These are phyloP conservation scores for Osmerus mordax DNA, from an alignment of 2,113 vertebrate species.

Conservation along the genomic window DNA sequence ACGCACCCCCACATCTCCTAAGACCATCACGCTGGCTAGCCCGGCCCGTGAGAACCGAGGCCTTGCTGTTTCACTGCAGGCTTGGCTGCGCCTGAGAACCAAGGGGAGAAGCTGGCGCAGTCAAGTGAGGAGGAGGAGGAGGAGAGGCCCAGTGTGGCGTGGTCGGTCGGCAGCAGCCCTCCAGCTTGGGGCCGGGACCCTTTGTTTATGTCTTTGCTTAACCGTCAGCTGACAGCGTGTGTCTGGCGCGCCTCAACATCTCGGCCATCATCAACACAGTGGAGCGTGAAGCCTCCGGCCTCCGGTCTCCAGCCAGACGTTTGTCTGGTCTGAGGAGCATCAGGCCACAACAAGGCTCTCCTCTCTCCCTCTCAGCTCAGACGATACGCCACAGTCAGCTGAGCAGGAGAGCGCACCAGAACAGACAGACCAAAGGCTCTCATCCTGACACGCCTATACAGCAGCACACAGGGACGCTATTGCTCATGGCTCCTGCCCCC, in stretches of 20 bases:
- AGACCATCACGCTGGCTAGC: neutral
- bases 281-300: conserved; percentile 6
- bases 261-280: conserved; percentile 13
- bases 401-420: neutral
- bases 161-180: conserved; percentile 14
- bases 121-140: neutral
- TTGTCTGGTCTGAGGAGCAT: conserved; percentile 15
- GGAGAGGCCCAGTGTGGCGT: neutral
- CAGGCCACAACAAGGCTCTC: neutral
- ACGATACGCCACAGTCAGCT: conserved; percentile 4
- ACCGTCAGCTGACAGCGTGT: conserved; percentile 18
- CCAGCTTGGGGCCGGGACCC: conserved; percentile 9
- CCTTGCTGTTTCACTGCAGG: neutral
- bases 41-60: conserved; percentile 2
- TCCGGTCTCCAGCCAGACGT: neutral
- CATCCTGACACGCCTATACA: neutral
- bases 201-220: conserved; percentile 10
- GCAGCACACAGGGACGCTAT: conserved; percentile 19
- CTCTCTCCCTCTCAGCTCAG: conserved; percentile 2
- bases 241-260: conserved; percentile 6
- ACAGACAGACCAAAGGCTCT: conserved; percentile 1
- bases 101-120: neutral
- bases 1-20: conserved; percentile 14
- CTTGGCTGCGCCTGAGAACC: neutral
- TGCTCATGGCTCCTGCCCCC: conserved; percentile 21